Evolutionary conservation across 2,797 vertebrate species (phyloP), one percentile per base, ranked within the genome.

Genomic region (Myotis vivesi): DNA sequence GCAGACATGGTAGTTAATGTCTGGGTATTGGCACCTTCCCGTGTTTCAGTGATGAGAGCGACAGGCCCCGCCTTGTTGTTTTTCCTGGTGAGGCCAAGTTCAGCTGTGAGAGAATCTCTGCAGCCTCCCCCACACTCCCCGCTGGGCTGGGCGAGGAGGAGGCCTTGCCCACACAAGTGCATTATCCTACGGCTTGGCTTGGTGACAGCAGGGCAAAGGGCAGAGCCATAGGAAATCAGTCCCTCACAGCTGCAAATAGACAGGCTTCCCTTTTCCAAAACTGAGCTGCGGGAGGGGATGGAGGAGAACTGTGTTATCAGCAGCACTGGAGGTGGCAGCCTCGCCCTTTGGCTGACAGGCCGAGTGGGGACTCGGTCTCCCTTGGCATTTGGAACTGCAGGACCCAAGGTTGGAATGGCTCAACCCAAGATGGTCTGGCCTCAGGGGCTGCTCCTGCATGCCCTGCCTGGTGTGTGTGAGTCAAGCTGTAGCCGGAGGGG

Each of bases 171-270:
- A 30, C 30, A 36, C 30, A 5, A 62, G 38, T 6, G 22, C 38
- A 3, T 76, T 46, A 17, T n/a, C 90, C 83, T n/a, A 3, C 49
- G 25, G 3, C 17, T 83, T 81, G 91, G 90, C 66, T 59, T 1
- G 44, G 38, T 66, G 46, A 80, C 22, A 72, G 72, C 25, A 0
- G 17, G 11, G 72, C 80, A 41, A n/a, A 94, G 83, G 83, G 72
- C 76, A 75, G 81, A 92, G 80, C 64, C 44, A 10, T 33, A 69
- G 94, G 91, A 87, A 95, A 72, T 15, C 1, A 1, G 49, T 79
- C 79, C 33, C 62, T 92, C 53, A 4, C 16, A 19, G 59, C 80
- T 82, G 19, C 46, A 25, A 51, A 76, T 9, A 76, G 16, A 66
- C 0, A 10, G 1, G 28, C 68, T 92, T 85, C 73, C 79, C 64